These are phyloP conservation scores for Coilia nasus DNA, from an alignment of 2,797 vertebrate species.

Conservation along the genomic window DNA sequence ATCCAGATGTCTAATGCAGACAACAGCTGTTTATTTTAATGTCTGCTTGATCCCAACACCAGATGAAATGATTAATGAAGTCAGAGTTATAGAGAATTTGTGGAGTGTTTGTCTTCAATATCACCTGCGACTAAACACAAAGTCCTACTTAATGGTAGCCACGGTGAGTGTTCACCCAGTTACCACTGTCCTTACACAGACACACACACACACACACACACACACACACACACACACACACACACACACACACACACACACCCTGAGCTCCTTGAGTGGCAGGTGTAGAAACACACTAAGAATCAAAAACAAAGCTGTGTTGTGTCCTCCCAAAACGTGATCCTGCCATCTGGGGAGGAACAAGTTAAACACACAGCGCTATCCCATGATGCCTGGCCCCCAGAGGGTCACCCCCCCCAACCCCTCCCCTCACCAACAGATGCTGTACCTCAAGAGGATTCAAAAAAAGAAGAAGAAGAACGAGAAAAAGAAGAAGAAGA, in stretches of 20 bases:
- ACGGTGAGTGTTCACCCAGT: background rate
- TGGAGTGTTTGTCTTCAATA: background rate
- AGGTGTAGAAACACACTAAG: constrained; percentile 39
- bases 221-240: constrained; percentile 18
- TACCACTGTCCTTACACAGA: background rate
- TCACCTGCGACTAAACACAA: background rate
- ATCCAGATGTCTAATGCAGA: constrained; percentile 53
- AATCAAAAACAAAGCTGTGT: constrained; percentile 53
- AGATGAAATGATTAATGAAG: background rate
- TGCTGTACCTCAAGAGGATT: constrained; percentile 80
- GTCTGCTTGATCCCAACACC: background rate
- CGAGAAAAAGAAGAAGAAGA: background rate
- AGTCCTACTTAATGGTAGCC: background rate
- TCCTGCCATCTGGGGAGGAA: constrained; percentile 76
- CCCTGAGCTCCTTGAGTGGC: constrained; percentile 36
- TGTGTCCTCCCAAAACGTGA: constrained; percentile 47
- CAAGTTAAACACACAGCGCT: constrained; percentile 79
- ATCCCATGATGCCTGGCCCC: constrained; percentile 74
- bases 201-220: constrained; percentile 21
- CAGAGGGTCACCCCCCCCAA: constrained; percentile 61
- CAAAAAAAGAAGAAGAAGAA: constrained; percentile 12
- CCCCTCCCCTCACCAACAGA: constrained; percentile 70
- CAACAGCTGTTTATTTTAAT: constrained; percentile 43
- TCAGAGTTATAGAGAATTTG: background rate
- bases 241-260: constrained; percentile 21